Conservation (phyloP, 2,113 vertebrate genomes). For the Vulpes ferrilata region DNA sequence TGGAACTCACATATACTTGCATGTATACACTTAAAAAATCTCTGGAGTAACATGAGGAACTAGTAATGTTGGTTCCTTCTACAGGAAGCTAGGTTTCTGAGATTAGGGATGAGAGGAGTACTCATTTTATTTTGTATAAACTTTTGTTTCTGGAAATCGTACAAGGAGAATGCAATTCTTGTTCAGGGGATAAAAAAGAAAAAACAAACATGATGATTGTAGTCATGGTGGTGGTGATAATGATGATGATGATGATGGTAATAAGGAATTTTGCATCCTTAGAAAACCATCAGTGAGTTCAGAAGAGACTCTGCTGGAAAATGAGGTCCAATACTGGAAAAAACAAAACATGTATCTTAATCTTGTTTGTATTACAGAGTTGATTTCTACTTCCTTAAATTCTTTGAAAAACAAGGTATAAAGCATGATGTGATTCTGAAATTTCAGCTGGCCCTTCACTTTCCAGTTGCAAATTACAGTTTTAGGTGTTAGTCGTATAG, state of each 20-base stretch:
- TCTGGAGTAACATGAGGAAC: not conserved
- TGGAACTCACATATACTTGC: not conserved
- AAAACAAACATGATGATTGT: not conserved
- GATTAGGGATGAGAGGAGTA: not conserved
- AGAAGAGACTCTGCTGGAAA: not conserved
- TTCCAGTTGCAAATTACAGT: not conserved
- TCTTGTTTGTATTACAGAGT: not conserved
- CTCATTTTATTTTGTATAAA: not conserved
- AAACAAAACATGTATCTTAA: not conserved
- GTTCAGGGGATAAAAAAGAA: not conserved
- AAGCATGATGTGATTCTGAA: not conserved
- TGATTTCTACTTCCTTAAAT: not conserved
- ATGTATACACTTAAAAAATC: not conserved
- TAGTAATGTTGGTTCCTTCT: not conserved
- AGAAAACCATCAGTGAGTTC: not conserved
- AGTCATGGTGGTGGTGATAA: not conserved
- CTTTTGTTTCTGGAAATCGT: not conserved
- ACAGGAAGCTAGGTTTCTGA: not conserved
- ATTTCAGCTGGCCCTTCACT: not conserved
- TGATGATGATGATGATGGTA: not conserved
- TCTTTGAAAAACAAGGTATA: not conserved
- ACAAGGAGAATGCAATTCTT: not conserved
- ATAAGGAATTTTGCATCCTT: not conserved
- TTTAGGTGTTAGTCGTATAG: not conserved
- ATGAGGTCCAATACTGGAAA: not conserved